Base-by-base conservation (phyloP, 2,113 vertebrate species). In the Morone saxatilis region DNA sequence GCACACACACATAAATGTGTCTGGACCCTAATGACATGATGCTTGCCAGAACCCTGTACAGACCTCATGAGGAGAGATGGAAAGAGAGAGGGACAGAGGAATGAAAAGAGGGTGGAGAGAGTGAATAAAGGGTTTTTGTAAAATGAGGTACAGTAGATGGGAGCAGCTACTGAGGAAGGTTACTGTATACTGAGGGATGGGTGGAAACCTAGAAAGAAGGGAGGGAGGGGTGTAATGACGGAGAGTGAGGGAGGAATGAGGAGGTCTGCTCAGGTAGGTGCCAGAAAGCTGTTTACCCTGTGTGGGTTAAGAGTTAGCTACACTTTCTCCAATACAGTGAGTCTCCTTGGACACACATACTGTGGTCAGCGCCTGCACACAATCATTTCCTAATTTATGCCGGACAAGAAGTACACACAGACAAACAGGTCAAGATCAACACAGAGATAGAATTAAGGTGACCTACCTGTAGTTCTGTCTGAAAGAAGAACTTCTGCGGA, bases 401-500 rank as follows among this genome's bases (percentile, higher is more conserved):
- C 43, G 38, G 47, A 50, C 13, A 20, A 16, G 11, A 45, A 14
- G 14, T 16, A 3, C 1, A 51, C 45, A 41, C n/a, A 82, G 61
- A 83, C 38, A 71, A 14, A 47, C 0, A 40, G 14, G 40, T 59
- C 47, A 57, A 40, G 16, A 40, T 65, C 17, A 53, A 40, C 48
- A 36, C 17, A 17, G 59, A 36, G 17, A 19, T 0, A n/a, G 10
- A 57, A 14, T 19, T 7, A 3, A 53, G 66, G 43, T 5, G 22
- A 92, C 94, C 74, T 95, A 99, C 98, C 98, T 99, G 98, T 95
- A 99, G 97, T 93, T 99, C 98, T 31, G 98, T 99, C 95, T 99
- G 98, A 92, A 99, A 99, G 95, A 99, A 99, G 96, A 99, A 99
- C 97, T 99, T 99, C 96, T 99, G 98, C 0, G 98, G 98, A 94